Percentiles rank a stretch among this genome's conserved stretches.
These are phyloP conservation scores for Neomicropteryx cornuta DNA, from an alignment of 1,140 invertebrate species.

Conservation along the genomic window DNA sequence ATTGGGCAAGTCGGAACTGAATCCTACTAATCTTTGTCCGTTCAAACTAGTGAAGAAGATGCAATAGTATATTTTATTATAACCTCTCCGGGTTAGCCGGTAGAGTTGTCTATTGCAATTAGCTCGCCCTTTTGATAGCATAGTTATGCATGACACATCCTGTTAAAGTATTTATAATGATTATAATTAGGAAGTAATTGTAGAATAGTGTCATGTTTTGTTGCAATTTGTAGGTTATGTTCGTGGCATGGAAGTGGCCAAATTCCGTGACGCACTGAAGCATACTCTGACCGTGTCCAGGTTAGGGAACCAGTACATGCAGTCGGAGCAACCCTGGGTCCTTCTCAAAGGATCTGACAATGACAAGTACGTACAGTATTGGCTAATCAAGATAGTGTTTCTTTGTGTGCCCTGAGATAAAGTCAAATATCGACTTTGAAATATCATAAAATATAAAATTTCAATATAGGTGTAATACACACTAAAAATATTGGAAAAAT, in stretches of 20 bases:
- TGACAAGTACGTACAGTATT: constrained; percentile 50
- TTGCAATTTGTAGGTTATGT: constrained; percentile 59
- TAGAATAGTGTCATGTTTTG: constrained; percentile 5
- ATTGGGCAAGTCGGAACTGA: too few species aligned
- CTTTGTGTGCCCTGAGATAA: background rate
- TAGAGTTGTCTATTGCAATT: too few species aligned
- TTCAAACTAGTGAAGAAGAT: too few species aligned
- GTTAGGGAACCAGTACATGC: constrained; percentile 95
- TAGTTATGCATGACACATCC: too few species aligned
- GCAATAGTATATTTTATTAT: too few species aligned
- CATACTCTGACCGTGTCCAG: constrained; percentile 81
- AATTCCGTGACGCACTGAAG: constrained; percentile 77
- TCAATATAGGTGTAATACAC: too few species aligned
- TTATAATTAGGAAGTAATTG: too few species aligned
- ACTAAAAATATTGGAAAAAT: too few species aligned
- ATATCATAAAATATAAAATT: constrained; percentile 3
- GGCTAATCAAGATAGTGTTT: constrained; percentile 3
- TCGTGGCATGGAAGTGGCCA: constrained; percentile 68
- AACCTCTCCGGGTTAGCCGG: too few species aligned
- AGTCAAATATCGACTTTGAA: background rate
- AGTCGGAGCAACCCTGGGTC: constrained; percentile 89
- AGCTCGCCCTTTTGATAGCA: too few species aligned
- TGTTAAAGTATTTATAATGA: too few species aligned
- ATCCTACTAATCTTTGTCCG: too few species aligned
- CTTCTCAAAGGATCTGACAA: constrained; percentile 73